Evolutionary conservation across 2,113 vertebrate genomes (phyloP), one percentile per base, ranked within the genome.

Genomic region (Rhipidura dahli): DNA sequence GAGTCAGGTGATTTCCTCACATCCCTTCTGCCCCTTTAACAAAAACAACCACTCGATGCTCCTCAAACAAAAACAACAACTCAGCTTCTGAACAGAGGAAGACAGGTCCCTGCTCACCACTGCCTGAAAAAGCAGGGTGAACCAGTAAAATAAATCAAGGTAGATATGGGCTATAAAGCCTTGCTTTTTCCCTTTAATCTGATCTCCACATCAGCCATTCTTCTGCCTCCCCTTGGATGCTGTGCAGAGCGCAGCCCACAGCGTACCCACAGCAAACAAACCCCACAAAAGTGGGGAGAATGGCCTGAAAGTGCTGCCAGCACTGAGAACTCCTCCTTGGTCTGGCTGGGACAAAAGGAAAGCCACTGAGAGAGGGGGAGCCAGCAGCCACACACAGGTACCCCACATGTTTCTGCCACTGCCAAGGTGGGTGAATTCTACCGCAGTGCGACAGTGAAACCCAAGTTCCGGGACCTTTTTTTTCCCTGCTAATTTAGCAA

Each of bases 191-290:
- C 31, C 35, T 78, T 88, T 78, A 63, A 60, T 90, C 71, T 89
- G 79, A 88, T 68, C 85, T 93, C 60, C 76, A 44, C 47, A 47
- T 51, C 85, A 77, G 71, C 56, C 56, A 73, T 88, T 94, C 82
- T 73, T n/a, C 90, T 64, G 72, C 77, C 47, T 86, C 33, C 65
- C 39, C 49, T 70, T 27, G 31, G 53, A 51, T 49, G 90, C 90
- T 2, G 23, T 7, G 17, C 5, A 4, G 35, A 81, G 64, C 1
- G 12, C 89, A 87, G 82, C 81, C 49, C 69, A 7, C 53, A 75
- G 90, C 0, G 1, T 2, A 35, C 63, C 31, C 82, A 73, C 31
- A 20, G 42, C 79, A 80, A 89, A 92, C 57, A 88, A 92, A 73
- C 27, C 80, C 89, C 39, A 39, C 39, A 39, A 39, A 39, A 39